Evolutionary conservation across 2,113 vertebrate species (phyloP).

Genomic region (Lycocorax pyrrhopterus): DNA sequence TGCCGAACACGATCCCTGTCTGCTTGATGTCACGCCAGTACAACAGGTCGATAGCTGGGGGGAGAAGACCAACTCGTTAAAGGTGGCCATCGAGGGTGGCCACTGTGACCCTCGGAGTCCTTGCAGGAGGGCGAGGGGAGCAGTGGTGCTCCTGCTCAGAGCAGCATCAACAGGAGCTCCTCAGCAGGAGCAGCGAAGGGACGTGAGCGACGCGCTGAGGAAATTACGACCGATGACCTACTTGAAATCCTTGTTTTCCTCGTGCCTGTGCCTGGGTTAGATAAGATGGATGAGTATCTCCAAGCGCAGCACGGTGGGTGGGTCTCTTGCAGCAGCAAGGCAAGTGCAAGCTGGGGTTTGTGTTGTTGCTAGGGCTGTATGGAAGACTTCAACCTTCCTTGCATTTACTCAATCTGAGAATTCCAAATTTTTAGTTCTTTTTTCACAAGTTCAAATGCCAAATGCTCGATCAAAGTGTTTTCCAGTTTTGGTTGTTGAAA

Average conservation of each 20-base stretch:
- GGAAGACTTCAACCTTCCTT: not conserved
- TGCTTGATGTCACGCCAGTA: conserved; percentile 98
- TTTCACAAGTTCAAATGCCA: not conserved
- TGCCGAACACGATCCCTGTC: conserved; percentile 91
- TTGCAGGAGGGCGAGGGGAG: not conserved
- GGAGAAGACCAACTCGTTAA: not conserved
- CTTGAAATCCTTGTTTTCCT: not conserved
- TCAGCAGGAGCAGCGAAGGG: not conserved
- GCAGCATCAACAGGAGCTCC: not conserved
- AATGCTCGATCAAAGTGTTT: not conserved
- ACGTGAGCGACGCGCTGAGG: accelerated
- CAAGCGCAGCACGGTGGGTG: accelerated
- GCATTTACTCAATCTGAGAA: not conserved
- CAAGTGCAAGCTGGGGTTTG: not conserved
- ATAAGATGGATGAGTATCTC: not conserved
- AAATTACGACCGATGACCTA: not conserved
- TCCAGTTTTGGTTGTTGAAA: not conserved
- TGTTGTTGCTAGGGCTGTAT: not conserved
- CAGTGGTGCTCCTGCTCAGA: not conserved
- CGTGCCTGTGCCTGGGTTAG: not conserved
- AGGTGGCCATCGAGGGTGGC: not conserved
- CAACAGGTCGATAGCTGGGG: conserved; percentile 90
- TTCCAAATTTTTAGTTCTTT: not conserved
- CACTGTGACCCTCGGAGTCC: accelerated
- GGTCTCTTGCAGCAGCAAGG: not conserved